Conservation (phyloP, 2,888 invertebrate species). For the Corythucha ciliata region DNA sequence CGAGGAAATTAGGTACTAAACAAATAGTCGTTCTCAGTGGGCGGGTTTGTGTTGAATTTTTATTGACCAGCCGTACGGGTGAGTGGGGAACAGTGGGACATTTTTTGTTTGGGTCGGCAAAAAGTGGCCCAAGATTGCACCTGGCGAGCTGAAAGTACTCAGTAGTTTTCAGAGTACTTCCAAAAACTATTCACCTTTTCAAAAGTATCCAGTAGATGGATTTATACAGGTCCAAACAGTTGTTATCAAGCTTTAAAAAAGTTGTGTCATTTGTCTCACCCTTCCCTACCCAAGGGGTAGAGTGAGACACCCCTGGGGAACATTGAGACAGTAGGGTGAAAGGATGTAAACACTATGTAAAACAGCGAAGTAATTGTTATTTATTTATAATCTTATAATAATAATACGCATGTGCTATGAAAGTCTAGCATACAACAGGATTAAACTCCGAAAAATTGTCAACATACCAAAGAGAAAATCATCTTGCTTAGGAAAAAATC, state of each 20-base stretch:
- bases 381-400: no score
- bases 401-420: not conserved
- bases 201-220: not conserved
- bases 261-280: constrained; percentile 5
- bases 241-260: constrained; percentile 10
- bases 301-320: constrained; percentile 1
- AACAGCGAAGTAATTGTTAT: constrained; percentile 4
- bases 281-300: constrained; percentile 6
- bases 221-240: not conserved
- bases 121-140: constrained; percentile 2
- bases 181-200: constrained; percentile 1
- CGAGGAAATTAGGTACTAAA: no score
- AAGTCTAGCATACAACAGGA: constrained; percentile 7
- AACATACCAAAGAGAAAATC: no score
- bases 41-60: no score
- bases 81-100: constrained; percentile 5
- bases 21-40: no score
- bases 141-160: no score
- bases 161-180: not conserved
- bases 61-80: no score
- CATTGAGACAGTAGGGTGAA: constrained; percentile 7
- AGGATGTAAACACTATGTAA: constrained; percentile 3
- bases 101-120: not conserved
- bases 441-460: constrained; percentile 2
- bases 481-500: not conserved